phyloP scores from a whole-genome alignment of 2,888 invertebrate genomes.

The Andrena haemorrhoa region DNA sequence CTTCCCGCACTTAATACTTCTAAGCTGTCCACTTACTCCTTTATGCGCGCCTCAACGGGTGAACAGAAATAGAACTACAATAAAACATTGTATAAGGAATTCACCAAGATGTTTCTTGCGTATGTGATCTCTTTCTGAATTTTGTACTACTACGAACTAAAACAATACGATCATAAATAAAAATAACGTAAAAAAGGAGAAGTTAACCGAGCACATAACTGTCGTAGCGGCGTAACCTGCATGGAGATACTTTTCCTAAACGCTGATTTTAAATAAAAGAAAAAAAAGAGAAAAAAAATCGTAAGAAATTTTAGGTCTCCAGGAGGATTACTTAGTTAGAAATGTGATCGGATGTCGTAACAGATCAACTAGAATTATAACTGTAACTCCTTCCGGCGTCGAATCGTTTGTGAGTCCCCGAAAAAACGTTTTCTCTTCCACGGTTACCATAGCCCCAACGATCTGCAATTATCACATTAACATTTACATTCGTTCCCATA shows the following conservation, averaged over 20 bases:
- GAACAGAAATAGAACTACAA: slow-evolving; percentile 34
- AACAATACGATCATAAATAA: slow-evolving; percentile 54
- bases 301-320: slow-evolving; percentile 63
- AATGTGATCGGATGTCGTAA: slow-evolving; percentile 45
- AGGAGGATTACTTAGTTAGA: slow-evolving; percentile 58
- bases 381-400: slow-evolving; percentile 75
- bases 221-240: slow-evolving; percentile 26
- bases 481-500: background rate
- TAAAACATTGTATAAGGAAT: slow-evolving; percentile 34
- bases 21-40: background rate
- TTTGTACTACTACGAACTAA: slow-evolving; percentile 39
- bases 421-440: slow-evolving; percentile 78
- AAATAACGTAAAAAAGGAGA: slow-evolving; percentile 38
- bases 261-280: slow-evolving; percentile 47
- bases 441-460: slow-evolving; percentile 79
- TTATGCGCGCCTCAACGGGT: slow-evolving; percentile 23
- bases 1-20: slow-evolving; percentile 6
- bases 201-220: slow-evolving; percentile 49
- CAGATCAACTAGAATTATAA: slow-evolving; percentile 63
- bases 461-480: slow-evolving; percentile 69
- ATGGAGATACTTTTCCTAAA: slow-evolving; percentile 63
- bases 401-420: slow-evolving; percentile 78
- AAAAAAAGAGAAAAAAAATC: slow-evolving; percentile 45
- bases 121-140: slow-evolving; percentile 17
- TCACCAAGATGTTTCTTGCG: slow-evolving; percentile 22